Conservation (phyloP, 2,797 vertebrate species). For the Chanos chanos region DNA sequence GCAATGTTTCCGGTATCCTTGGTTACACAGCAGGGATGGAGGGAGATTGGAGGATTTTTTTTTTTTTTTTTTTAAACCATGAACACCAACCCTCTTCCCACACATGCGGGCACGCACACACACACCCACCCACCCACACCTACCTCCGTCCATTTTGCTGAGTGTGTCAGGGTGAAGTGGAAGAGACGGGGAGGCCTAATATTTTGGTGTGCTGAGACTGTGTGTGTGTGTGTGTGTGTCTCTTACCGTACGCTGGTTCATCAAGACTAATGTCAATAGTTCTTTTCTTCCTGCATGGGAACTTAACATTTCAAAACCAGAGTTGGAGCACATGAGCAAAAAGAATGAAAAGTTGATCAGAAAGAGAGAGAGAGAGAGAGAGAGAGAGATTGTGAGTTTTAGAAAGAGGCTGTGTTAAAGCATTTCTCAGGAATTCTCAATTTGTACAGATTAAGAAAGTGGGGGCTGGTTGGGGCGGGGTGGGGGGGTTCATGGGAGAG, state of each 20-base stretch:
- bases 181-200: no score
- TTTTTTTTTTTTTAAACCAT: no score
- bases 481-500: conserved; percentile 53
- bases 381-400: conserved; percentile 45
- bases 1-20: conserved; percentile 75
- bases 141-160: conserved; percentile 55
- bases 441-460: conserved; percentile 75
- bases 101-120: not conserved
- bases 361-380: conserved; percentile 26
- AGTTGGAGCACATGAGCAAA: conserved; percentile 28
- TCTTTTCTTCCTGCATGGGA: no score
- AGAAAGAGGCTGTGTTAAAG: conserved; percentile 38
- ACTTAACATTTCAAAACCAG: conserved; percentile 74
- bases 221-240: conserved; percentile 37
- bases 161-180: conserved; percentile 69
- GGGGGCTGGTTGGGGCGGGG: conserved; percentile 18
- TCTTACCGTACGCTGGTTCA: conserved; percentile 22
- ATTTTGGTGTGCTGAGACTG: conserved; percentile 19
- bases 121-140: not conserved
- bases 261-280: conserved; percentile 26
- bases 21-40: conserved; percentile 68
- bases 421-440: conserved; percentile 72
- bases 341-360: not conserved
- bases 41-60: conserved; percentile 43
- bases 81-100: no score